Evolutionary conservation across 2,797 vertebrate species (phyloP), one percentile per base, ranked within the genome.

Genomic region (Falco biarmicus): DNA sequence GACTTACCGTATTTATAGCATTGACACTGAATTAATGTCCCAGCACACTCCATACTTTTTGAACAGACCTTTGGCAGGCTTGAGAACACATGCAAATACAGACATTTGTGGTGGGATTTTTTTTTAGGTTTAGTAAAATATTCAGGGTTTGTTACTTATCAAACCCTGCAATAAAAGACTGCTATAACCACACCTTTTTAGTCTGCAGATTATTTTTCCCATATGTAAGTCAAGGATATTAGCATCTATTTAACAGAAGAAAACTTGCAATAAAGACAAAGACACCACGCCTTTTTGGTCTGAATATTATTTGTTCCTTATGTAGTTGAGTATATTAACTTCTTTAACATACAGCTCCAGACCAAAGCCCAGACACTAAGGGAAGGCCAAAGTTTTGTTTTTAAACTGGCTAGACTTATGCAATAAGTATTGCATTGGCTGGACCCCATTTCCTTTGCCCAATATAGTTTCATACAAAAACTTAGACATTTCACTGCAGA

Each of bases 381-480:
- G 69, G 61, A 89, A 96, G 76, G 94, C 93, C 92, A 96, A 90
- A 47, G 80, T 50, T 94, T 96, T 97, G 93, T 95, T 96, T 96
- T 96, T 11, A 32, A 85, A 89, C 86, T 43, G 95, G 91, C 93
- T 74, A 95, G 96, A 97, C 93, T 91, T 75, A 43, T 79, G 92
- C 68, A 95, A 80, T 57, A 88, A 93, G 88, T n/a, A 56, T 29
- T 89, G 63, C 85, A 28, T 79, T 94, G 94, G 92, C 94, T 84
- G 70, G 82, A 22, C 77, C 85, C 66, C 63, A 17, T 90, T 93
- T 90, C 84, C 95, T 91, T 69, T 66, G 80, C 95, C 87, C 87
- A 89, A 41, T 41, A 66, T 77, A 91, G 92, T 74, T 84, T 74
- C 66, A 60, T 69, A 64, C 28, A 41, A 76, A 74, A 87, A 53